Evolutionary conservation across 2,797 vertebrate species (phyloP).

Genomic region (Ctenopoma kingsleyae): DNA sequence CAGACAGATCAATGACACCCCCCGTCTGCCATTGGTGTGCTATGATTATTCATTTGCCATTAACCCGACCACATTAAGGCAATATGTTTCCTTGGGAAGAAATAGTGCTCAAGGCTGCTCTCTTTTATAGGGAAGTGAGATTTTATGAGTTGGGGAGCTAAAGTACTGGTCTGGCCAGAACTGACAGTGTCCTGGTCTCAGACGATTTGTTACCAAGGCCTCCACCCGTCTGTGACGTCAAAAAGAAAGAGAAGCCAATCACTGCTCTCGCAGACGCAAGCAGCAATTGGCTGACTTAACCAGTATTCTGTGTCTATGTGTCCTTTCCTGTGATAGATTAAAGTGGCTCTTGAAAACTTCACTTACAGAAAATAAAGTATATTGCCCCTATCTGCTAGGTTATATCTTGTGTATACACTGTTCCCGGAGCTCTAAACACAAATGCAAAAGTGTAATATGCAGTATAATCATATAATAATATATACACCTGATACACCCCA

Average conservation of each 20-base stretch:
- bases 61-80: constrained; percentile 78
- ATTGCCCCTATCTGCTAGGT: not conserved
- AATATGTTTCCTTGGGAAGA: constrained; percentile 66
- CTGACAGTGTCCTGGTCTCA: constrained; percentile 46
- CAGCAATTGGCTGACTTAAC: constrained; percentile 41
- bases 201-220: constrained; percentile 66
- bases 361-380: constrained; percentile 22
- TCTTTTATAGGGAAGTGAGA: constrained; percentile 66
- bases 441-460: constrained; percentile 2
- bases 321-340: constrained; percentile 28
- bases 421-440: constrained; percentile 8
- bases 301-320: constrained; percentile 14
- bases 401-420: not conserved
- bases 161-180: constrained; percentile 44
- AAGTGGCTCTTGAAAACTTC: constrained; percentile 28
- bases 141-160: constrained; percentile 61
- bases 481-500: constrained; percentile 7
- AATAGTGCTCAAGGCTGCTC: constrained; percentile 73
- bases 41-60: constrained; percentile 91
- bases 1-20: constrained; percentile 94
- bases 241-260: constrained; percentile 57
- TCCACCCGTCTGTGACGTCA: constrained; percentile 59
- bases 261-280: constrained; percentile 10
- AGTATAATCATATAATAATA: not conserved
- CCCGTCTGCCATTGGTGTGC: constrained; percentile 89